phyloP scores from a whole-genome alignment of 2,888 invertebrate genomes.

The Cerceris ruficornis region DNA sequence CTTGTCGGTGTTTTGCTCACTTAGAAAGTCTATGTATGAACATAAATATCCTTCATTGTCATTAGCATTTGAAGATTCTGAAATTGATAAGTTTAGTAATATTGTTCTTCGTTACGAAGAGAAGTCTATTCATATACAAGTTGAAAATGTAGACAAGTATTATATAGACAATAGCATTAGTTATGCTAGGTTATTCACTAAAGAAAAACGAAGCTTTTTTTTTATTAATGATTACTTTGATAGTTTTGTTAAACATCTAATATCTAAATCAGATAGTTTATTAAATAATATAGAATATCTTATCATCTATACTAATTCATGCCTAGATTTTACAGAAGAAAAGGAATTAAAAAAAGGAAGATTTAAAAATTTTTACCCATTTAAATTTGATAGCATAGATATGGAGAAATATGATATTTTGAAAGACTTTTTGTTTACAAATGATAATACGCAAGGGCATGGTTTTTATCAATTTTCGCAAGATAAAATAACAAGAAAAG shows the following conservation, averaged over 20 bases:
- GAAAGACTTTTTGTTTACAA: constrained; percentile 17
- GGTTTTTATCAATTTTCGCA: constrained; percentile 62
- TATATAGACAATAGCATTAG: constrained; percentile 59
- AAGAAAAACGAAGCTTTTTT: constrained; percentile 57
- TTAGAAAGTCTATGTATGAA: constrained; percentile 61
- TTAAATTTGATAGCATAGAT: constrained; percentile 20
- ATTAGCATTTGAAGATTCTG: constrained; percentile 64
- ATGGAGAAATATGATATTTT: constrained; percentile 1
- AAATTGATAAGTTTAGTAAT: constrained; percentile 39
- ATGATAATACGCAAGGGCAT: neutral
- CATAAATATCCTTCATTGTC: constrained; percentile 67
- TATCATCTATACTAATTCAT: constrained; percentile 66
- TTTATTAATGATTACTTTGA: constrained; percentile 62
- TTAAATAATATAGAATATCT: constrained; percentile 62
- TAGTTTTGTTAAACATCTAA: constrained; percentile 64
- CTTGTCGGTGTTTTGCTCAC: constrained; percentile 64
- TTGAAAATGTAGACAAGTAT: constrained; percentile 65
- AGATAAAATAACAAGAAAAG: constrained; percentile 61
- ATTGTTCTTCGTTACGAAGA: constrained; percentile 62
- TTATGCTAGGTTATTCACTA: constrained; percentile 63
- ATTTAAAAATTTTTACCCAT: constrained; percentile 27
- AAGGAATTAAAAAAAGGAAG: constrained; percentile 50
- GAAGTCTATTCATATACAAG: constrained; percentile 63
- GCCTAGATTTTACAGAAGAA: constrained; percentile 62
- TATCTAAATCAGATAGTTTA: constrained; percentile 41